Evolutionary conservation across 2,113 vertebrate genomes (phyloP), one percentile per base, ranked within the genome.

Genomic region (Ameiurus melas): DNA sequence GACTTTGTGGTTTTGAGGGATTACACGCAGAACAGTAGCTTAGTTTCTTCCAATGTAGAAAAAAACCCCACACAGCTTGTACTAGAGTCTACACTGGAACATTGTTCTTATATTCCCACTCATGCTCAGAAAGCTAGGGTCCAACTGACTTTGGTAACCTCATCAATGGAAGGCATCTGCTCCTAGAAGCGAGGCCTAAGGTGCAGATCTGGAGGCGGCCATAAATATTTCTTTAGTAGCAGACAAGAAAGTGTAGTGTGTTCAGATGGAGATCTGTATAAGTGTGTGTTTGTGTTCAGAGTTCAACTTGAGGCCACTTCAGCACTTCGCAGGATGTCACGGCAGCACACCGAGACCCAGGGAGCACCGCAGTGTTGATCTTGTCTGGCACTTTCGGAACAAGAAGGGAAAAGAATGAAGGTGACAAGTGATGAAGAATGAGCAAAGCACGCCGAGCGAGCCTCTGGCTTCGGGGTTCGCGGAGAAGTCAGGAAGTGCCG

Each of bases 291-390:
- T 83, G 27, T 10, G 51, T 83, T 81, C 62, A 51, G 88, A 88
- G 86, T 88, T 88, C 90, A 89, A 22, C 36, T 84, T 30, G 20
- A 36, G 88, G 86, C 82, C 88, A 88, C 62, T 78, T 83, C 86
- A 73, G 60, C 83, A 79, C 83, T 79, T 91, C 60, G 30, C 60
- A 55, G 75, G 75, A 81, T 58, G 57, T 89, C 90, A 85, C 6
- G 75, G 51, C 33, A 36, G 20, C 43, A 43, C 20, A n/a, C 75
- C 22, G 85, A 81, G 87, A 51, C 66, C 14, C 53, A 27, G 85
- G 71, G 80, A 70, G 87, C 58, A 25, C 58, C 43, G 51, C 30
- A 58, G 22, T 66, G 47, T 62, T 78, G 62, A 81, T 47, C 6
- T 51, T 27, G 51, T 70, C 81, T 83, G 33, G 33, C 85, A 81